A percentile compares a stretch with the other conserved stretches of the same genome.
Conservation (phyloP, 2,888 invertebrate species). For the Polymixis lichenea region DNA sequence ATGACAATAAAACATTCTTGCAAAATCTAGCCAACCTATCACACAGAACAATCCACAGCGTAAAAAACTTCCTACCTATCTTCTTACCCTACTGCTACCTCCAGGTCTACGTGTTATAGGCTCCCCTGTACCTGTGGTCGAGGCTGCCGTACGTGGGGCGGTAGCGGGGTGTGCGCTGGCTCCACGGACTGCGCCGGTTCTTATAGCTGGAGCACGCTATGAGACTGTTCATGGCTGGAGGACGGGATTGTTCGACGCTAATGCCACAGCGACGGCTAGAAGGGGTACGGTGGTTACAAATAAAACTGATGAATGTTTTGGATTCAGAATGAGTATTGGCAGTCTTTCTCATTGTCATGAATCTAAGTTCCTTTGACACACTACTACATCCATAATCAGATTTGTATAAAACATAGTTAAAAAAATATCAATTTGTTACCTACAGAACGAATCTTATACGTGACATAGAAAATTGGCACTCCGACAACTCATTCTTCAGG, state of each 20-base stretch:
- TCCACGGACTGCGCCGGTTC: conserved; percentile 90
- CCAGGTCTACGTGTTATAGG: conserved; percentile 73
- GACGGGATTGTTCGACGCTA: conserved; percentile 92
- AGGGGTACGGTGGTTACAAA: not conserved
- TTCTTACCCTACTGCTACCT: conserved; percentile 5
- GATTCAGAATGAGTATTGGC: not conserved
- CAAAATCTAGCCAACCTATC: not conserved
- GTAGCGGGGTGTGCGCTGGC: conserved; percentile 84
- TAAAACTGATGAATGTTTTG: not conserved
- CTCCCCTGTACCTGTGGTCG: conserved; percentile 82
- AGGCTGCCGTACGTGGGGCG: conserved; percentile 86
- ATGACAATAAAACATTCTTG: conserved; percentile 2
- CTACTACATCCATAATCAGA: not conserved
- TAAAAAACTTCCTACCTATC: conserved; percentile 19
- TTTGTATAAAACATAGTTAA: not conserved
- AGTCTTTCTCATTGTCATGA: not conserved
- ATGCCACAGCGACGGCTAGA: conserved; percentile 86
- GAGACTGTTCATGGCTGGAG: conserved; percentile 94
- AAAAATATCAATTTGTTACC: not conserved
- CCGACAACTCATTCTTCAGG: too few relatives aligned
- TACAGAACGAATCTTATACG: not conserved
- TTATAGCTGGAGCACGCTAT: conserved; percentile 95
- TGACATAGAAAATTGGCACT: not conserved
- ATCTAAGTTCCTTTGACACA: too few relatives aligned
- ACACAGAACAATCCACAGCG: not conserved